Evolutionary conservation across 2,797 vertebrate genomes (phyloP).

Genomic region (Leptatherina wallacei): DNA sequence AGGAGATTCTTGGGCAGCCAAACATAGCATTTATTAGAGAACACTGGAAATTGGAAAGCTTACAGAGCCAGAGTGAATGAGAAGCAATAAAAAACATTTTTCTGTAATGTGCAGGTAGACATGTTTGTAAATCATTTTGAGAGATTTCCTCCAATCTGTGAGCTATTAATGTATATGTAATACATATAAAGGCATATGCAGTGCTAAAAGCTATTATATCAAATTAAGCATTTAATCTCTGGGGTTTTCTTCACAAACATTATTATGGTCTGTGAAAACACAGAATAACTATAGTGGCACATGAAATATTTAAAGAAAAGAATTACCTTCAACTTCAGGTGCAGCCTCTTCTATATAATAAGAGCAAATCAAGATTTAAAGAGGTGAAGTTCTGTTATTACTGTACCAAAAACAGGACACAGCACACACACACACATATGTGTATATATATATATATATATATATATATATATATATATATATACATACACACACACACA

Average conservation of each 20-base stretch:
- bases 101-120: background rate
- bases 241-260: background rate
- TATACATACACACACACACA: background rate
- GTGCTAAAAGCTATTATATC: background rate
- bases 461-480: too few relatives aligned
- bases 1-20: conserved; percentile 14
- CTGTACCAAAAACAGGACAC: conserved; percentile 11
- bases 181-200: background rate
- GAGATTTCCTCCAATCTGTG: background rate
- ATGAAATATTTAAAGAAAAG: background rate
- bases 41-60: background rate
- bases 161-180: conserved; percentile 1
- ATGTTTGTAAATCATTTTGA: background rate
- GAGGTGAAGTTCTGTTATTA: conserved; percentile 9
- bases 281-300: background rate
- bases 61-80: conserved; percentile 6
- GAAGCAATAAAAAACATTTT: background rate
- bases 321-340: conserved; percentile 72
- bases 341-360: conserved; percentile 45
- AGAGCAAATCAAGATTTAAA: conserved; percentile 41
- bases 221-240: background rate
- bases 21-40: conserved; percentile 23
- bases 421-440: conserved; percentile 12
- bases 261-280: conserved; percentile 2
- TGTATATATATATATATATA: too few relatives aligned